Base-by-base conservation (phyloP, 2,797 vertebrate species). In the Amniataba percoides region DNA sequence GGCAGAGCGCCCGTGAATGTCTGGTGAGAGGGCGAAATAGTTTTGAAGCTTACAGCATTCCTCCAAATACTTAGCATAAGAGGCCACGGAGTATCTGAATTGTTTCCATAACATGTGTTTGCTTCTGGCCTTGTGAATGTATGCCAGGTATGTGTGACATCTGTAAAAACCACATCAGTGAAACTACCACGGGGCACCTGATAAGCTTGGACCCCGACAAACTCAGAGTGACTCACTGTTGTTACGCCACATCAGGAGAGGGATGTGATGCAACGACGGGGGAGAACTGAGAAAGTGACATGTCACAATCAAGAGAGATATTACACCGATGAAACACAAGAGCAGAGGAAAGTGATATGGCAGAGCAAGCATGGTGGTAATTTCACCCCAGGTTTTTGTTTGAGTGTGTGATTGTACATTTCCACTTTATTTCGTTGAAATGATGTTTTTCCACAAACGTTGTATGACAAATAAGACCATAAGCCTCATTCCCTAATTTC, bases 261-360 rank as follows among this genome's bases (percentile, higher is more conserved):
- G 14, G n/a, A 40, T 21, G n/a, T 89, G 86, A 90, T 71, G 85
- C 66, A 90, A 91, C 4, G 3, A 5, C 21, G 59, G n/a, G n/a
- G 2, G 71, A 67, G 58, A 74, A 14, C n/a, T 61, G 36, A 71
- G 64, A 79, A 78, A 78, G 70, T 61, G 31, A 46, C 16, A 72
- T 74, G 42, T 51, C 31, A 67, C 11, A 74, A 45, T 31, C 13
- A 6, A 31, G 25, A 46, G 25, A 60, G 43, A 55, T 63, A 27
- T 59, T 81, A 21, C 27, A 59, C 1, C 39, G 62, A 1, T 43
- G 11, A 18, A 16, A 25, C 0, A 45, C 11, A 49, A 42, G 48
- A 16, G 23, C 1, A 27, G n/a, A 27, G 7, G 40, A 14, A 16
- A 43, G 9, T 2, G 18, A 8, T 19, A 5, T 7, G 40, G 53